Evolutionary conservation across 2,888 invertebrate genomes (phyloP), one percentile per base, ranked within the genome.

Genomic region (Schrankia costaestrigalis): DNA sequence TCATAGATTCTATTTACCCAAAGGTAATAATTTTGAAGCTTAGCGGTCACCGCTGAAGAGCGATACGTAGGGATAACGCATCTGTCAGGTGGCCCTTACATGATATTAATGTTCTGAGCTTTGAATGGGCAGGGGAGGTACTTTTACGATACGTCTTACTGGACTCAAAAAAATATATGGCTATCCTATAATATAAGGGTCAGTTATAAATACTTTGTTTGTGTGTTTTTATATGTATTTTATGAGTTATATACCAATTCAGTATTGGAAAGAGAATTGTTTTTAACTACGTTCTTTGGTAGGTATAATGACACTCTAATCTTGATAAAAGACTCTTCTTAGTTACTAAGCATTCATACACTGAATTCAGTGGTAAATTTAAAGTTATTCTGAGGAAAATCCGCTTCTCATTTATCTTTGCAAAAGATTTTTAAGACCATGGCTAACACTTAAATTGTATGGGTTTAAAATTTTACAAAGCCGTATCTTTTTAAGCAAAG

Each of bases 21-120:
- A 42, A 44, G 46, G 64, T 60, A 62, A 71, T 78, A 71, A 67
- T 69, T 77, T 69, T 48, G 48, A 39, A 66, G 72, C 75, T 79
- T 76, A 72, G 52, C 46, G 63, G 61, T 50, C 58, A 48, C 57
- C 49, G 46, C 49, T 31, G 45, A 55, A 64, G 71, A 76, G 47
- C 63, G 59, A 77, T 71, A 58, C 58, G 43, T 35, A 34, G 17
- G 77, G 74, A 78, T 78, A 77, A 70, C 49, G 58, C 50, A 39
- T 53, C 57, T 74, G 77, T 70, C 78, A 71, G 63, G 61, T 72
- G 65, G 62, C 76, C 75, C 73, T 71, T 69, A 53, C 67, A 46
- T 41, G 63, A 68, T 77, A 78, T 78, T 72, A 72, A 80, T 78
- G 75, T 51, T 36, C 22, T 19, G 10, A 43, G 53, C 46, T 52